These are phyloP conservation scores for Anguilla marmorata DNA, from an alignment of 2,797 vertebrate genomes.

Conservation along the genomic window DNA sequence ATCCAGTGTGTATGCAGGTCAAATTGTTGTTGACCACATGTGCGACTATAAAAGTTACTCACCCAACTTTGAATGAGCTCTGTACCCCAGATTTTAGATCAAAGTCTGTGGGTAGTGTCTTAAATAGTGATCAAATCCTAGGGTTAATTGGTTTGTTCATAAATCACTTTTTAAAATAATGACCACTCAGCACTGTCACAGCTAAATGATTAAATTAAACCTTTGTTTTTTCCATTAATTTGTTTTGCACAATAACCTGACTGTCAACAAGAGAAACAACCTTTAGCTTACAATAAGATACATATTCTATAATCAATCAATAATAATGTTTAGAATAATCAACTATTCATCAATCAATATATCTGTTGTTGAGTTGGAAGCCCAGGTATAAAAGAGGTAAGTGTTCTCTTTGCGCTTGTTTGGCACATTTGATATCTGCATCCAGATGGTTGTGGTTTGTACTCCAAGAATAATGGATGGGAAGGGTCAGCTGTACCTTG, in stretches of 20 bases:
- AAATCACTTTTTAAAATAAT: neutral
- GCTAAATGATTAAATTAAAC: neutral
- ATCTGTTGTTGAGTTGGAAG: no score
- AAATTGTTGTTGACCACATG: neutral
- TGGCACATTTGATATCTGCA: no score
- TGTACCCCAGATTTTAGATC: neutral
- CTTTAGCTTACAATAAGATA: no score
- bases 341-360: no score
- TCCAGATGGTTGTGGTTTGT: neutral
- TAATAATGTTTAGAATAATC: no score
- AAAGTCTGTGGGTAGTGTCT: neutral
- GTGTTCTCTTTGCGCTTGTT: no score
- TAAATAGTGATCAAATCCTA: neutral
- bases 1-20: neutral
- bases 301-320: no score
- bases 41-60: neutral
- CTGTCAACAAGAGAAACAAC: neutral
- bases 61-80: neutral
- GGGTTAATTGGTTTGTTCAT: neutral
- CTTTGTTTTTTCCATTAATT: neutral
- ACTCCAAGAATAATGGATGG: neutral
- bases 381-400: no score
- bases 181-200: neutral
- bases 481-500: neutral
- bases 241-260: neutral